Percentiles rank a stretch among this genome's conserved stretches.
Conservation (phyloP, 2,113 vertebrate species). For the Prunella himalayana region DNA sequence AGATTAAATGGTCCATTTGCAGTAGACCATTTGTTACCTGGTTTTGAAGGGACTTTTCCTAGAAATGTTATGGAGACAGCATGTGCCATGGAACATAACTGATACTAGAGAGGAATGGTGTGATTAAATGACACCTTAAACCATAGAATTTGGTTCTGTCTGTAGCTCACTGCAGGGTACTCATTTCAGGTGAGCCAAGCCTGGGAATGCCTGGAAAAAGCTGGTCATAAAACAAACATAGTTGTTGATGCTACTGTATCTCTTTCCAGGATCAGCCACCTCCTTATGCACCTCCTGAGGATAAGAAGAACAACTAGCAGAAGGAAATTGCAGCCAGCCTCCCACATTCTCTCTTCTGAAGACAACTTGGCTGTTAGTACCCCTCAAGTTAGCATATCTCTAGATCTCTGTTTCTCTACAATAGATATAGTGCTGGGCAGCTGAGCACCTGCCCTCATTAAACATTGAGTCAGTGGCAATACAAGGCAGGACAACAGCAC, state of each 20-base stretch:
- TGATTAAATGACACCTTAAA: not conserved
- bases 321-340: not conserved
- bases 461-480: not conserved
- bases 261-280: conserved; percentile 79
- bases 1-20: not conserved
- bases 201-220: not conserved
- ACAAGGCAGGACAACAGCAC: not conserved
- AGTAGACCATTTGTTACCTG: not conserved
- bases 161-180: not conserved
- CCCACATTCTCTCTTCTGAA: not conserved
- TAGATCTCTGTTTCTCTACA: conserved; percentile 8
- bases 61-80: not conserved
- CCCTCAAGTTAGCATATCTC: not conserved
- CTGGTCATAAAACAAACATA: not conserved
- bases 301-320: conserved; percentile 81
- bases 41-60: not conserved
- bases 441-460: not conserved
- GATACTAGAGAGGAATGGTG: not conserved
- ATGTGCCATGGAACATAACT: not conserved
- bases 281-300: conserved; percentile 77
- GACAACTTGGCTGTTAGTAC: not conserved
- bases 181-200: not conserved
- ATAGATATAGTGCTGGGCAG: not conserved
- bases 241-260: not conserved
- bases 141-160: not conserved